phyloP scores from a whole-genome alignment of 2,888 invertebrate genomes.

The Cryptocephalus primarius region DNA sequence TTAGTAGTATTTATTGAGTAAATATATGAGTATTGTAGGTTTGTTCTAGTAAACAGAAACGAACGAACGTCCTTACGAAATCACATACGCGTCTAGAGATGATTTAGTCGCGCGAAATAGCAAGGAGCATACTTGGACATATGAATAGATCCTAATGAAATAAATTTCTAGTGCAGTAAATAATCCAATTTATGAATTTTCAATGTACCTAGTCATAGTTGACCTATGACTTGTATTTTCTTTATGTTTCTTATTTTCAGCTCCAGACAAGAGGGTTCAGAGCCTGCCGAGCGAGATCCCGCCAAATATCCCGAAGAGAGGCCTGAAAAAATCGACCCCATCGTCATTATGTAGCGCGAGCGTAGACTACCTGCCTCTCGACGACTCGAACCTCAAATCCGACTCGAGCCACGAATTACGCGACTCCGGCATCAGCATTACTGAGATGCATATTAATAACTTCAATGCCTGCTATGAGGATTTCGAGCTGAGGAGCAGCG shows the following conservation, averaged over 20 bases:
- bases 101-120: too few species aligned
- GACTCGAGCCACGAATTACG: constrained; percentile 41
- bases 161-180: too few species aligned
- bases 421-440: constrained; percentile 43
- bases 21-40: too few species aligned
- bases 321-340: constrained; percentile 38
- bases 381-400: constrained; percentile 22
- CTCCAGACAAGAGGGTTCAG: constrained; percentile 44
- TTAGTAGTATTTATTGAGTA: too few species aligned
- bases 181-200: too few species aligned
- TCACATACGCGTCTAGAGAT: too few species aligned
- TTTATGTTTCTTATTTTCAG: constrained; percentile 23
- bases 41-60: too few species aligned
- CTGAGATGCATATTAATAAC: constrained; percentile 33
- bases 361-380: constrained; percentile 39
- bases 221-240: too few species aligned
- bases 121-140: too few species aligned
- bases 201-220: too few species aligned
- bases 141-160: too few species aligned
- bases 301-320: constrained; percentile 36
- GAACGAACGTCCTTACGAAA: too few species aligned
- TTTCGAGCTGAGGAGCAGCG: constrained; percentile 26
- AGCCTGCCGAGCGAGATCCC: constrained; percentile 34
- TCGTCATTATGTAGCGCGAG: constrained; percentile 32
- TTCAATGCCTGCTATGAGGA: constrained; percentile 37